Base-by-base conservation (phyloP, 2,888 invertebrate genomes). In the Hypercompe scribonia region DNA sequence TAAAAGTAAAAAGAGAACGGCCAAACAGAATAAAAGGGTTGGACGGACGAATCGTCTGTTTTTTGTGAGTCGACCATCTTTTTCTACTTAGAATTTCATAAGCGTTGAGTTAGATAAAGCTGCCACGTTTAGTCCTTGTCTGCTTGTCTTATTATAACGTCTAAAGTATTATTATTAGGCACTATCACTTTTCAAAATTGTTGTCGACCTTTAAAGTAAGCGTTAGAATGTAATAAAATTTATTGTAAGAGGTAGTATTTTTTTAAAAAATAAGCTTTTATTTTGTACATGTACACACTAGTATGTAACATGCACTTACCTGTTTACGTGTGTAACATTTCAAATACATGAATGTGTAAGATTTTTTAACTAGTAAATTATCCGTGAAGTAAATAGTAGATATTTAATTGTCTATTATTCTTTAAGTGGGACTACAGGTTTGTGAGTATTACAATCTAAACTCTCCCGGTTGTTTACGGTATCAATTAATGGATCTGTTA, bases 11-110 rank as follows among this genome's bases (percentile, higher is more conserved):
- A 95, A 94, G 91, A 91, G 89, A 86, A 87, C 88, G 86, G 86
- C 88, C 88, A 87, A 90, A 90, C 89, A 89, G 91, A 94, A 94
- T 93, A 93, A 94, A 94, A 94, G 94, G 95, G 94, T 93, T 91
- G 91, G 86, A 87, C 88, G 90, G 90, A 89, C 89, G 91, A 90
- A 90, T 90, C 93, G 91, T 91, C 89, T 89, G 81, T 92, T 94
- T 88, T 94, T 94, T 94, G 92, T 92, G 87, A 84, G 85, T 81
- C 89, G 84, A 86, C 90, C 90, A 90, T 90, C 88, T 89, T 91
- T 92, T 91, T 91, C 90, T 82, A 85, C 84, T 84, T 78, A 74
- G 73, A 80, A 76, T 91, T 90, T 90, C 84, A 90, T 89, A 89
- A 85, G 86, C 86, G 84, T 84, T 83, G 86, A 85, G 84, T 90